phyloP scores from a whole-genome alignment of 1,140 invertebrate species.

The Thaumatotibia leucotreta region DNA sequence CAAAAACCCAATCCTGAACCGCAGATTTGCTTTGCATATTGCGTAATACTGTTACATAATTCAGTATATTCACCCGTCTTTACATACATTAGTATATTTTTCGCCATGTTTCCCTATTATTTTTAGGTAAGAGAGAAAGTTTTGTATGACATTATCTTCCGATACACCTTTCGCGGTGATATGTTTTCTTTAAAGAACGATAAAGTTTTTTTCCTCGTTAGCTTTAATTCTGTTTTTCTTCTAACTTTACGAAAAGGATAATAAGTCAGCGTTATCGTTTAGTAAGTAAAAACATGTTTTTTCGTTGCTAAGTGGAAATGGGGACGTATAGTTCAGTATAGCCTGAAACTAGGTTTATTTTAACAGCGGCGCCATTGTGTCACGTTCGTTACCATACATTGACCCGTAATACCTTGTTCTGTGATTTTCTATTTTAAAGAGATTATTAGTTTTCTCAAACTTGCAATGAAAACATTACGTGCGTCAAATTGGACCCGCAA shows the following conservation, averaged over 20 bases:
- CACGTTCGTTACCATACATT: constrained; percentile 40
- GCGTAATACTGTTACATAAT: constrained; percentile 26
- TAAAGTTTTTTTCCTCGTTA: neutral
- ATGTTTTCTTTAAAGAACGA: neutral
- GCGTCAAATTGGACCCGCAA: too few relatives aligned
- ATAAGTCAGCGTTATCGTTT: neutral
- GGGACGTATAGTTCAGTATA: neutral
- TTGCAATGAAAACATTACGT: too few relatives aligned
- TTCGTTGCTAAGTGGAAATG: neutral
- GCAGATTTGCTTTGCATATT: constrained; percentile 9
- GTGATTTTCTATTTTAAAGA: neutral
- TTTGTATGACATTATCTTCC: neutral
- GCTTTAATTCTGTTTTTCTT: neutral
- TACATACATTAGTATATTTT: constrained; percentile 10
- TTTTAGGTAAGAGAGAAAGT: neutral
- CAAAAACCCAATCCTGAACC: constrained; percentile 15
- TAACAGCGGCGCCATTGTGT: neutral
- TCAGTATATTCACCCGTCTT: constrained; percentile 18
- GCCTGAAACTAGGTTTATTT: neutral
- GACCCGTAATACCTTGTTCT: neutral
- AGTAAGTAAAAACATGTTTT: neutral
- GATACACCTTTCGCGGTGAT: neutral
- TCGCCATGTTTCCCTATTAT: neutral
- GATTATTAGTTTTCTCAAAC: neutral
- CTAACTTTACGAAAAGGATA: neutral